Percentiles rank a stretch among this genome's conserved stretches.
Evolutionary conservation across 2,113 vertebrate species (phyloP).

Genomic region (Xiphias gladius): DNA sequence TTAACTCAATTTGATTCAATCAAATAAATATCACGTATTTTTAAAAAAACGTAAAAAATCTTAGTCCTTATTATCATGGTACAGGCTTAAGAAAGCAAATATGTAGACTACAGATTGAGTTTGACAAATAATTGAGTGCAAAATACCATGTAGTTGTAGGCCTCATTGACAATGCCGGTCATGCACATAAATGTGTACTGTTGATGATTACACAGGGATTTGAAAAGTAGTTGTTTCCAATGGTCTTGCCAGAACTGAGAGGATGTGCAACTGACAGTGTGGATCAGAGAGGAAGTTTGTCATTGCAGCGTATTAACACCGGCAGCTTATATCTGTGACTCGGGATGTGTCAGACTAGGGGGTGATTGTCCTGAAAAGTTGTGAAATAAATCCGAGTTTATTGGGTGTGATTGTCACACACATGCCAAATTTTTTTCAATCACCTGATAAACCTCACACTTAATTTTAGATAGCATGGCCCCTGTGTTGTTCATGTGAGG

Average conservation of each 20-base stretch:
- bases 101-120: background rate
- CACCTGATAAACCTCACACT: background rate
- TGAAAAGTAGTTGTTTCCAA: background rate
- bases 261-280: background rate
- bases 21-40: background rate
- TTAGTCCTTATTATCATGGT: too few relatives aligned
- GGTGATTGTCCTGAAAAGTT: conserved; percentile 8
- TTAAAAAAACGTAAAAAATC: too few relatives aligned
- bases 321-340: background rate
- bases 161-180: background rate
- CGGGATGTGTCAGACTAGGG: background rate
- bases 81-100: background rate
- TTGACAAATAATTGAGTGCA: background rate
- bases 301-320: background rate
- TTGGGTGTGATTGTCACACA: conserved; percentile 3
- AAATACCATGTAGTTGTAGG: background rate
- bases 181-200: background rate
- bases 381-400: conserved; percentile 6
- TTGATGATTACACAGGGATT: background rate
- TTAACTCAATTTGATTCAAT: too few relatives aligned
- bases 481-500: background rate
- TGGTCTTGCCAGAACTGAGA: background rate
- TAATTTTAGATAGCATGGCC: background rate
- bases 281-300: background rate
- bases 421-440: background rate